A percentile compares a stretch with the other conserved stretches of the same genome.
These are phyloP conservation scores for Leptopilina drosophilae DNA, from an alignment of 2,888 invertebrate genomes.

Conservation along the genomic window DNA sequence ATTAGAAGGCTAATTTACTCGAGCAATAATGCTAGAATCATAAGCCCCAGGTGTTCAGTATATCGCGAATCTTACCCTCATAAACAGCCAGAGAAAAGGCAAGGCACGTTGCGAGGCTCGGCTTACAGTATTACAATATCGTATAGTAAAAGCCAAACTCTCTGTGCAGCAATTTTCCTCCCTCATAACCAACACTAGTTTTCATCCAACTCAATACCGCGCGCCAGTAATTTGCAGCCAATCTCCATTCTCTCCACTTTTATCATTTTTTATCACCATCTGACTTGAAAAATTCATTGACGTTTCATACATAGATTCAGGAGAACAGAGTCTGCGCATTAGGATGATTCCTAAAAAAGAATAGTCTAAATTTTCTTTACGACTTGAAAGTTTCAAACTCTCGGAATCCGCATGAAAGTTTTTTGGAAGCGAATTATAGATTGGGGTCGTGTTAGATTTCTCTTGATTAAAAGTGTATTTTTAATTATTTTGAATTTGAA, in stretches of 20 bases:
- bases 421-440: too few relatives aligned
- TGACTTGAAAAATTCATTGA: constrained; percentile 50
- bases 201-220: constrained; percentile 54
- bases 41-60: constrained; percentile 69
- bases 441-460: too few relatives aligned
- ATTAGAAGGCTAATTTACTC: constrained; percentile 71
- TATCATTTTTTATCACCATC: constrained; percentile 65
- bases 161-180: constrained; percentile 62
- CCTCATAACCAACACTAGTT: constrained; percentile 44
- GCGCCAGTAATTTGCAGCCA: constrained; percentile 67
- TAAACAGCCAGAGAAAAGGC: constrained; percentile 60
- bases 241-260: constrained; percentile 58
- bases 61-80: constrained; percentile 69
- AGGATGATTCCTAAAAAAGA: background rate
- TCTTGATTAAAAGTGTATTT: too few relatives aligned
- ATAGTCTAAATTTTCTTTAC: constrained; percentile 39
- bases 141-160: constrained; percentile 51
- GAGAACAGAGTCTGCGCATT: constrained; percentile 15
- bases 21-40: constrained; percentile 60
- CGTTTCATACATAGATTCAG: constrained; percentile 20
- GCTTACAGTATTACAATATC: constrained; percentile 55
- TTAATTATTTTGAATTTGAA: too few relatives aligned
- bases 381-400: background rate
- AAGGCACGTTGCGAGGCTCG: constrained; percentile 2
- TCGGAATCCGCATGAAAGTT: background rate